Evolutionary conservation across 1,140 invertebrate species (phyloP).

Genomic region (Bathynomus jamesi): DNA sequence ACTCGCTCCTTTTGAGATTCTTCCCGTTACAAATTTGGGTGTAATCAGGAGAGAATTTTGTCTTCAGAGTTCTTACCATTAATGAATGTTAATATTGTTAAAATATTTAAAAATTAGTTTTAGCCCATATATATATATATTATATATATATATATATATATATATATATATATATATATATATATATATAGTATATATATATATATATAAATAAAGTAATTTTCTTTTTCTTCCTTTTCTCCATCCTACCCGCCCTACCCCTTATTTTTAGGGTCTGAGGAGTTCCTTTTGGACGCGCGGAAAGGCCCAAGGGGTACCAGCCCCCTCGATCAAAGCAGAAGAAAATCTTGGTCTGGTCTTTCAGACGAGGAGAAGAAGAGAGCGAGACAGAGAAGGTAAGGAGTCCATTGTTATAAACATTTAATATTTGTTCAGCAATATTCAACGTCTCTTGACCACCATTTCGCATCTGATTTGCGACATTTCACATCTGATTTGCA

Average conservation of each 20-base stretch:
- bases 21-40: no score
- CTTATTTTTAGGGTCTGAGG: conserved; percentile 23
- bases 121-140: not conserved
- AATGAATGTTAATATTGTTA: no score
- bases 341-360: conserved; percentile 29
- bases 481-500: no score
- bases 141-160: conserved; percentile 4
- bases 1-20: no score
- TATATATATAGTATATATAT: not conserved
- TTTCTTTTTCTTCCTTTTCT: not conserved
- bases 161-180: conserved; percentile 6
- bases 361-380: conserved; percentile 32
- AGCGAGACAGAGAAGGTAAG: conserved; percentile 31
- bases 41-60: no score
- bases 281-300: conserved; percentile 27
- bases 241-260: not conserved
- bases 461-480: no score
- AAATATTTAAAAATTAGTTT: no score
- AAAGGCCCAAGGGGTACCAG: conserved; percentile 15
- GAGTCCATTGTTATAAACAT: no score
- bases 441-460: no score
- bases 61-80: no score
- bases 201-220: not conserved
- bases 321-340: conserved; percentile 16
- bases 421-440: no score